Evolutionary conservation across 2,888 invertebrate species (phyloP), one percentile per base, ranked within the genome.

Genomic region (Mesoligia furuncula): DNA sequence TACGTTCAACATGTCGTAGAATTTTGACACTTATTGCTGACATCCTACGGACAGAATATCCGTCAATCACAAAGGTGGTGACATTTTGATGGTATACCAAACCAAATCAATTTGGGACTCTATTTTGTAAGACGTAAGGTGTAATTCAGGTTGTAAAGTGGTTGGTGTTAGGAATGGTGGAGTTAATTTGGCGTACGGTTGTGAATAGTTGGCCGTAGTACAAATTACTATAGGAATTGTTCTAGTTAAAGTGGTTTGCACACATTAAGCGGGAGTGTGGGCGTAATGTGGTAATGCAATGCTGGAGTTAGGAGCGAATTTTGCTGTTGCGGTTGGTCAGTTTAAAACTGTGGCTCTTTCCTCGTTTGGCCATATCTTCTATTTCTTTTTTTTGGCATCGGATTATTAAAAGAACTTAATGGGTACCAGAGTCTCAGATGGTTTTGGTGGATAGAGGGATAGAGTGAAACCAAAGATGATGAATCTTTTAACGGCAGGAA

Each of bases 181-280:
- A 81, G 77, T 81, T 81, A 84, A 89, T 88, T 86, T 89, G 83
- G 88, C 83, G 51, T 77, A 77, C 72, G 75, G 77, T 73, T 65
- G 75, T 73, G 77, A 88, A 88, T 88, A 86, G 83, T 88, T 89
- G 88, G 88, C 88, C 51, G 62, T 75, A 68, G 77, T 27, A 75
- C 86, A 86, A 88, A 84, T 85, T 61, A 59, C 75, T 67, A 78
- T 74, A 81, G 64, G 62, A 71, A 81, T 75, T 70, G 81, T 77
- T 81, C 27, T 80, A 75, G 72, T 83, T 81, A 59, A 83, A 73
- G 75, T 76, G 72, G 74, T 77, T 70, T 61, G 62, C 64, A 70
- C 70, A 74, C 66, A 83, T 45, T 62, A 76, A 57, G 57, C 48
- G 48, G 61, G 66, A n/a, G 39, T 59, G 51, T 72, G 31, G 51